Base-by-base conservation (phyloP, 1,140 invertebrate species). In the Zaprionus kolodkinae region DNA sequence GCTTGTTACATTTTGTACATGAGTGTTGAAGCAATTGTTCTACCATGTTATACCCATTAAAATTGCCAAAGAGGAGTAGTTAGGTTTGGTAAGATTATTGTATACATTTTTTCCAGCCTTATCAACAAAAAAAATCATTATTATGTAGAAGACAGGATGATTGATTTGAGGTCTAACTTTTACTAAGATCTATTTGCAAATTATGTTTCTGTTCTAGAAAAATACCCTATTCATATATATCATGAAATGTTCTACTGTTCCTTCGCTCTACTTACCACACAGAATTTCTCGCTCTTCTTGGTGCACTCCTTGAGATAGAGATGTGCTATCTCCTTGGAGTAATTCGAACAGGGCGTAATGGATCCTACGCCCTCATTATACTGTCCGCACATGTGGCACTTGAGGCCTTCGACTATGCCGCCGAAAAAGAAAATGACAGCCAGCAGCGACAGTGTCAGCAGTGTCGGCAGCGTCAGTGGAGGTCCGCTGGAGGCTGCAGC, bases 321-420 rank as follows among this genome's bases (percentile, higher is more conserved):
- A 82, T 95, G 93, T 65, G 93, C 93, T 43, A 91, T 84, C n/a
- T 94, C 91, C 4, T 93, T 94, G 72, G 95, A 96, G 79, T 95
- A 94, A 92, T 96, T 96, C 80, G 96, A 94, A 93, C 96, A 96
- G 3, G 96, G 96, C 40, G 96, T 97, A 67, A 97, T 96, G 61
- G 96, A 96, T 43, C 96, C 96, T 6, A 96, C 95, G 10, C 96
- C 96, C 73, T 97, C 96, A 83, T 96, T 97, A 93, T 96, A 97
- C 92, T 96, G 94, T 36, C 96, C 96, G 78, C 96, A 96, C 91
- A 95, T 94, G 93, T 95, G 95, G 93, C 96, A 97, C 84, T 94
- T 95, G 77, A 97, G 93, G 72, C 94, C 93, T 80, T 93, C 79
- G 65, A 84, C 91, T 15, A 76, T 66, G 78, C 76, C 56, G 72